A percentile compares a stretch with the other conserved stretches of the same genome.
These are phyloP conservation scores for Oligia strigilis DNA, from an alignment of 2,888 invertebrate species.

Conservation along the genomic window DNA sequence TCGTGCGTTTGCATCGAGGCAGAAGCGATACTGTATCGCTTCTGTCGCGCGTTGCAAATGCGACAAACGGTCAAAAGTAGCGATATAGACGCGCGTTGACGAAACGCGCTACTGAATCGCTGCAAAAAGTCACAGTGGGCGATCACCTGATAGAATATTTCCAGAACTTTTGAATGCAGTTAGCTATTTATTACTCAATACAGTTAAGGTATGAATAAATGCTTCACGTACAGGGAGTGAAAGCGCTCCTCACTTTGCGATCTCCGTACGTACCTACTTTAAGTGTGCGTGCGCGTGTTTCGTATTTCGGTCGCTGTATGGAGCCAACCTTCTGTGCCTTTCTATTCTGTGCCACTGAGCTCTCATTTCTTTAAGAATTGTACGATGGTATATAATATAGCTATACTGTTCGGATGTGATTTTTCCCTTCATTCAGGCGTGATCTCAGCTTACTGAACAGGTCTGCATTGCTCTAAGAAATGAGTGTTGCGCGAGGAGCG, in stretches of 20 bases:
- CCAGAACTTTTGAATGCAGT: not conserved
- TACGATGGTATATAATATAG: not conserved
- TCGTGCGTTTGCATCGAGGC: too few species aligned
- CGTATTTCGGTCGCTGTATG: not conserved
- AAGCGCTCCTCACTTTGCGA: not conserved
- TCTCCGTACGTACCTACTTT: not conserved
- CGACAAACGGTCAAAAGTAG: too few species aligned
- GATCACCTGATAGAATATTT: not conserved
- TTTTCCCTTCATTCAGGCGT: constrained; percentile 29
- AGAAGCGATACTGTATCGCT: too few species aligned
- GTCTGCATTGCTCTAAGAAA: constrained; percentile 20
- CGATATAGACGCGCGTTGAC: not conserved
- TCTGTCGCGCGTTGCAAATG: too few species aligned
- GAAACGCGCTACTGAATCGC: not conserved
- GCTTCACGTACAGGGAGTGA: not conserved
- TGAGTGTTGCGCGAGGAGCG: not conserved
- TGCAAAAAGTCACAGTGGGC: not conserved
- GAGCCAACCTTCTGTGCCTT: not conserved
- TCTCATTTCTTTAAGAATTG: constrained; percentile 36
- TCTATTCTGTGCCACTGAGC: not conserved
- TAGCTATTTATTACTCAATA: not conserved
- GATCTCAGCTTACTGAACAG: constrained; percentile 21
- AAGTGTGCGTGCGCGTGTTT: not conserved
- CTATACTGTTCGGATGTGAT: constrained; percentile 15
- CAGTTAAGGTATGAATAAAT: too few species aligned